A percentile compares a stretch with the other conserved stretches of the same genome.
Evolutionary conservation across 2,797 vertebrate species (phyloP).

Genomic region (Microchirus variegatus): DNA sequence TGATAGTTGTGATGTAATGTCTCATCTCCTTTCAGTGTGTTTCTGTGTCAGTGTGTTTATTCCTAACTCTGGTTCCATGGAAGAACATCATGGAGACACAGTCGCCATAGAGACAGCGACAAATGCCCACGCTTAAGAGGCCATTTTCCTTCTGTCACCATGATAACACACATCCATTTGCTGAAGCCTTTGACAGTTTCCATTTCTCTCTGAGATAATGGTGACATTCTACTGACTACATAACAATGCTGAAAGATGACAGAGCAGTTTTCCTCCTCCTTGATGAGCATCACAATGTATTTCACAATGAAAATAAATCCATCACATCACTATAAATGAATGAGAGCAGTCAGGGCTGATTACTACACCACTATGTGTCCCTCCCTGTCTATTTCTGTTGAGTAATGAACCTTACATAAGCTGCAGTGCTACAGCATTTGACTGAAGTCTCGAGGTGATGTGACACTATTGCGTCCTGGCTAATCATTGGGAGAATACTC

Average conservation of each 20-base stretch:
- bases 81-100: conserved; percentile 54
- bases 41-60: conserved; percentile 33
- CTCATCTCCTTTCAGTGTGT: conserved; percentile 31
- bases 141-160: conserved; percentile 16
- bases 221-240: conserved; percentile 5
- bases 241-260: conserved; percentile 13
- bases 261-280: neutral
- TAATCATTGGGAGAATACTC: conserved; percentile 67
- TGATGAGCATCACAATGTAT: neutral
- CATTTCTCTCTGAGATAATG: neutral
- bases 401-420: conserved; percentile 71
- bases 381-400: conserved; percentile 45
- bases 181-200: conserved; percentile 11
- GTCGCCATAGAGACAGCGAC: conserved; percentile 71
- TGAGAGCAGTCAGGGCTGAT: conserved; percentile 27
- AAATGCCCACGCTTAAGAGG: conserved; percentile 54
- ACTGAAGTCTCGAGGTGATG: conserved; percentile 66
- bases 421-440: conserved; percentile 38
- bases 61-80: conserved; percentile 44
- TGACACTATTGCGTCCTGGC: conserved; percentile 52
- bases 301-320: conserved; percentile 18
- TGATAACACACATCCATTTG: conserved; percentile 33
- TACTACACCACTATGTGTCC: conserved; percentile 3
- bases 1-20: too few relatives aligned
- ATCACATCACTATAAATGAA: conserved; percentile 17